Conservation (phyloP, 1,140 invertebrate genomes). For the Drosophila ananassae region DNA sequence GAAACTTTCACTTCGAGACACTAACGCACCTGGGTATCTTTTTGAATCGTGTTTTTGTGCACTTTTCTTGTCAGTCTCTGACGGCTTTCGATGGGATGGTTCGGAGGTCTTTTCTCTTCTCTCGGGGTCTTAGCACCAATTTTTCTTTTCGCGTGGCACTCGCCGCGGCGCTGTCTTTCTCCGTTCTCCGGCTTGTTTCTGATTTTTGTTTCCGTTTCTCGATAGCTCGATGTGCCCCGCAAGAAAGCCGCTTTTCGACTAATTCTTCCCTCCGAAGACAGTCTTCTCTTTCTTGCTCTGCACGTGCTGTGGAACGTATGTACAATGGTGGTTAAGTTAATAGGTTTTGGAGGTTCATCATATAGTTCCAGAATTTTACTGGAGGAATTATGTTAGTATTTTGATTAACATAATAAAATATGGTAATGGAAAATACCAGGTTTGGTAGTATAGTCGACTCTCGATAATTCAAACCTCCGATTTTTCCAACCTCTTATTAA, state of each 20-base stretch:
- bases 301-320: slow-evolving; percentile 69
- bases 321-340: slow-evolving; percentile 5
- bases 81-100: slow-evolving; percentile 10
- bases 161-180: slow-evolving; percentile 20
- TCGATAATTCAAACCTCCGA: no score
- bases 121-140: slow-evolving; percentile 69
- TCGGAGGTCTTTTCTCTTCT: slow-evolving; percentile 11
- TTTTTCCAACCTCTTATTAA: no score
- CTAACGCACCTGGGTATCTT: slow-evolving; percentile 63
- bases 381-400: no score
- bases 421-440: no score
- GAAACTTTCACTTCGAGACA: slow-evolving; percentile 61
- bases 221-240: slow-evolving; percentile 43
- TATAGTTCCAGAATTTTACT: no score
- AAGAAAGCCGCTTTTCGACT: slow-evolving; percentile 78
- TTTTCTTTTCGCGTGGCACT: slow-evolving; percentile 68
- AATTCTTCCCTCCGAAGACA: slow-evolving; percentile 64
- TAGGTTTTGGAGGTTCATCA: no score
- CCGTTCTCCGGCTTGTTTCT: slow-evolving; percentile 28
- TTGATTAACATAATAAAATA: no score
- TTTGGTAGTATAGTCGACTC: no score
- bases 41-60: slow-evolving; percentile 40
- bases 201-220: slow-evolving; percentile 20
- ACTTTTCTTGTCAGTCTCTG: slow-evolving; percentile 19
- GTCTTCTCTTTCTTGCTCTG: slow-evolving; percentile 26